These are phyloP conservation scores for Torymus auratus DNA, from an alignment of 2,888 invertebrate species.

Conservation along the genomic window DNA sequence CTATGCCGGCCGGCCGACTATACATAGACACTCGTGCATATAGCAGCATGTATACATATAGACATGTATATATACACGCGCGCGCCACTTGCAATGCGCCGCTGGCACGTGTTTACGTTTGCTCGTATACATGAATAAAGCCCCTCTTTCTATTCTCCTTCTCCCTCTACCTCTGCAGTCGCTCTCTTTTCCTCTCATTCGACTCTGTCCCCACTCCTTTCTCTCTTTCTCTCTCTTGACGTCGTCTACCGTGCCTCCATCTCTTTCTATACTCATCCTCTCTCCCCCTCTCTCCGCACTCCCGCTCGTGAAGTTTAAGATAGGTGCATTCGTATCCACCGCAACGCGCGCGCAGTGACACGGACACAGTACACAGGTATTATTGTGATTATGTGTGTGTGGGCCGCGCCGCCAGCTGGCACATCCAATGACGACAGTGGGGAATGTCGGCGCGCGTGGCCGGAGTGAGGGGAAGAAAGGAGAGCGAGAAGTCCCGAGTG, in stretches of 20 bases:
- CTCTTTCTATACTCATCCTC: background rate
- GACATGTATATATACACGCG: background rate
- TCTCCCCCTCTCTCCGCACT: background rate
- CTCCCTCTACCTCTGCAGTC: constrained; percentile 21
- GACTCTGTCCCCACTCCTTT: background rate
- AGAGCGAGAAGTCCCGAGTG: background rate
- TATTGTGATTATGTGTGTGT: constrained; percentile 29
- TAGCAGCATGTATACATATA: constrained; percentile 53
- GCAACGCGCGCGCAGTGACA: background rate
- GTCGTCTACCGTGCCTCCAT: constrained; percentile 8
- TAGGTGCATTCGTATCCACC: background rate
- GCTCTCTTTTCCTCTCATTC: constrained; percentile 48
- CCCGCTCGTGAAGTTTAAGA: constrained; percentile 2
- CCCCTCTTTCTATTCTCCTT: constrained; percentile 58
- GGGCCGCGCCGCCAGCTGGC: constrained; percentile 26
- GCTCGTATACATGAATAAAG: background rate
- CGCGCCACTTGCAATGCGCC: background rate
- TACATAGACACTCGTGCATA: background rate
- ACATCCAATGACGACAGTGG: constrained; percentile 38
- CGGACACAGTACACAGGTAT: background rate
- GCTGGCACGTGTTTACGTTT: constrained; percentile 42
- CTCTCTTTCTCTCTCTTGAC: constrained; percentile 54
- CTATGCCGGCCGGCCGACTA: constrained; percentile 10
- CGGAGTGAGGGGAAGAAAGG: background rate
- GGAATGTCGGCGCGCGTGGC: background rate